Conservation (phyloP, 2,113 vertebrate species). For the Tringa solitaria region DNA sequence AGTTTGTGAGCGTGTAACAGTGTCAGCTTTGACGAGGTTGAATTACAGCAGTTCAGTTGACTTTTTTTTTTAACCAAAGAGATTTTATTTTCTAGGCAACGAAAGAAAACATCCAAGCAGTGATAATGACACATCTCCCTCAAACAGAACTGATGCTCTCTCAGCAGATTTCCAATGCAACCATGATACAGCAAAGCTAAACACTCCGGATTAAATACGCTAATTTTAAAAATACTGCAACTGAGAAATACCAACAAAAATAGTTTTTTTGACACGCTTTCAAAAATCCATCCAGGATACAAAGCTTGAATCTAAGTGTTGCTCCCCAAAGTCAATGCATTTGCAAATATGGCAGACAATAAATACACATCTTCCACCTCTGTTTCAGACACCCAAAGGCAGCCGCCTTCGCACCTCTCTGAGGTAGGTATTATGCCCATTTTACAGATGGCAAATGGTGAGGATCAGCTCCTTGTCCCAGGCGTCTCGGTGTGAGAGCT, state of each 20-base stretch:
- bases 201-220: background rate
- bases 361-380: background rate
- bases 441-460: background rate
- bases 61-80: constrained; percentile 19
- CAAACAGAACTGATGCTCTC: background rate
- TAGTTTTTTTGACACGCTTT: background rate
- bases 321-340: constrained; percentile 11
- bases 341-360: constrained; percentile 24
- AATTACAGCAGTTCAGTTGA: background rate
- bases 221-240: background rate
- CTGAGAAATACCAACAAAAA: background rate
- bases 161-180: background rate
- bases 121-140: background rate
- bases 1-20: background rate
- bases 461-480: background rate
- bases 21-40: background rate
- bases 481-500: background rate
- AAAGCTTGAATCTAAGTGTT: background rate
- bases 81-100: constrained; percentile 55
- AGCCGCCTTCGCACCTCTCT: background rate
- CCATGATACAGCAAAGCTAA: background rate
- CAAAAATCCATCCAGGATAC: background rate
- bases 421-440: constrained; percentile 20
- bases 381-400: background rate
- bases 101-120: constrained; percentile 24